Conservation (phyloP, 2,888 invertebrate genomes). For the Molorchus minor region DNA sequence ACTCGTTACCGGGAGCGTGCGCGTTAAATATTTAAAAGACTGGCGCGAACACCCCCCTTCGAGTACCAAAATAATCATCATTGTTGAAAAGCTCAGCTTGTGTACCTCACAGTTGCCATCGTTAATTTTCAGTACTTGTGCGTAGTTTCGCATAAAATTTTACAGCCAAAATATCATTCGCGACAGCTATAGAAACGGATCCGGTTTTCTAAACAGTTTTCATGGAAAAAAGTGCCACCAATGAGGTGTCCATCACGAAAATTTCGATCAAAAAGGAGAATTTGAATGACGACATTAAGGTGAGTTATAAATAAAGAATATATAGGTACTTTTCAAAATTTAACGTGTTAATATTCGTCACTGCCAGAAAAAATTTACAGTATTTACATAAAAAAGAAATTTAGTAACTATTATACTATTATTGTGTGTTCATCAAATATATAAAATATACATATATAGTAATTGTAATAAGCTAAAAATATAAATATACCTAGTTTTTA, state of each 20-base stretch:
- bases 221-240: conserved; percentile 53
- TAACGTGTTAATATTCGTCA: background rate
- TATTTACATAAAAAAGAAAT: no score
- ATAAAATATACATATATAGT: no score
- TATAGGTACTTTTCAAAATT: background rate
- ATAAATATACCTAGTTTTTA: no score
- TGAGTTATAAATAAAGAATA: conserved; percentile 56
- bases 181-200: background rate
- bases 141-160: conserved; percentile 31
- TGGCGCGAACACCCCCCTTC: conserved; percentile 59
- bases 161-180: background rate
- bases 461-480: no score
- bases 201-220: conserved; percentile 26
- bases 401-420: no score
- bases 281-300: conserved; percentile 80
- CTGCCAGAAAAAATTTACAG: no score
- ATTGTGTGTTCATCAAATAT: no score
- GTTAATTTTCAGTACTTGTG: conserved; percentile 31
- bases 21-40: conserved; percentile 51
- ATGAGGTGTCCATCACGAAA: conserved; percentile 45
- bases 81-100: conserved; percentile 52
- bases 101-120: conserved; percentile 37
- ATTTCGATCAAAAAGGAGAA: conserved; percentile 73
- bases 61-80: conserved; percentile 60
- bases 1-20: conserved; percentile 41